These are phyloP conservation scores for Acanthiza pusilla DNA, from an alignment of 2,797 vertebrate genomes.

Conservation along the genomic window DNA sequence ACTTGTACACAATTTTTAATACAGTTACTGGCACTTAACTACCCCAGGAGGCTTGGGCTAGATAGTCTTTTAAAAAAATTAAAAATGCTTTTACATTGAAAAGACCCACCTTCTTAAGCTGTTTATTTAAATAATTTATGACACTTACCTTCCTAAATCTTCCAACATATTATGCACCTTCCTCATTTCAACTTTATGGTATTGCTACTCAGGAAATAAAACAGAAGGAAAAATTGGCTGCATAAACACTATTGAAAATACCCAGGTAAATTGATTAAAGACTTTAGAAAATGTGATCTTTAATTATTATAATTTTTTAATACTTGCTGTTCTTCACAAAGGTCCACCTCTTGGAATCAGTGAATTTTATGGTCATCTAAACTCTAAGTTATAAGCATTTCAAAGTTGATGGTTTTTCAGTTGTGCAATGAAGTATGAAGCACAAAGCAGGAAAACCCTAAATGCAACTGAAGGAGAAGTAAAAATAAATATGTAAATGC, in stretches of 20 bases:
- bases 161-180: not conserved
- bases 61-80: not conserved
- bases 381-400: not conserved
- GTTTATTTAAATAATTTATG: not conserved
- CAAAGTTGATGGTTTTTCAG: not conserved
- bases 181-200: not conserved
- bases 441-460: conserved; percentile 43
- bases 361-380: not conserved
- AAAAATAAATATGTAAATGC: not conserved
- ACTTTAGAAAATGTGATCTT: not conserved
- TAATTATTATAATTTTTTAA: not conserved
- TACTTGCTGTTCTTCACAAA: not conserved
- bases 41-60: not conserved
- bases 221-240: not conserved
- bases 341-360: not conserved
- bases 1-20: not conserved
- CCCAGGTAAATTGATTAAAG: not conserved
- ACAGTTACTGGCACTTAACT: not conserved
- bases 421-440: conserved; percentile 28
- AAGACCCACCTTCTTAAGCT: not conserved
- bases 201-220: not conserved
- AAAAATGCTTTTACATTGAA: not conserved
- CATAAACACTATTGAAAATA: not conserved
- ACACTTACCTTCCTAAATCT: not conserved
- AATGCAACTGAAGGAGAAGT: conserved; percentile 44